phyloP scores from a whole-genome alignment of 1,140 invertebrate genomes.

The Copidosoma floridanum region DNA sequence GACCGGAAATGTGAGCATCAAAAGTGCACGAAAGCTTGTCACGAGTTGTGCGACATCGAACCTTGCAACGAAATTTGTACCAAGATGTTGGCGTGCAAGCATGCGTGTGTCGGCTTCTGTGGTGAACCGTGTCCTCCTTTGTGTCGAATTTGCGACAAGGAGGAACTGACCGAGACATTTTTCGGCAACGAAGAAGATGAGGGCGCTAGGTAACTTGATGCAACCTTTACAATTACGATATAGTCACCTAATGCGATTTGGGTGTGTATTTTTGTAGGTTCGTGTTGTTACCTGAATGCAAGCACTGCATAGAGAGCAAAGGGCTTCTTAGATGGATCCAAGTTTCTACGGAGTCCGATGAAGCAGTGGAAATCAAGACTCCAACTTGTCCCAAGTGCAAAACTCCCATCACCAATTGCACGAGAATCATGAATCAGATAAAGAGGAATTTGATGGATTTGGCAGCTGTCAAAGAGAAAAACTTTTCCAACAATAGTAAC shows the following conservation, averaged over 20 bases:
- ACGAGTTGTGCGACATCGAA: neutral
- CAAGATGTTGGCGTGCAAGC: constrained; percentile 45
- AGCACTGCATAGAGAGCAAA: constrained; percentile 61
- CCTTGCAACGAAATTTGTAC: neutral
- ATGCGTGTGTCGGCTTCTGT: constrained; percentile 50
- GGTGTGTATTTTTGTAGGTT: too few relatives aligned
- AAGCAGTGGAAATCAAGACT: constrained; percentile 56
- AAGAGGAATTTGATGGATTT: constrained; percentile 60
- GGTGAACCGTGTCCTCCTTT: constrained; percentile 42
- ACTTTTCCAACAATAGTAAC: neutral
- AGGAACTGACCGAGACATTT: constrained; percentile 48
- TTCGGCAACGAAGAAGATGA: constrained; percentile 12
- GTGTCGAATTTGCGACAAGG: constrained; percentile 50
- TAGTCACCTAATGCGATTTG: too few relatives aligned
- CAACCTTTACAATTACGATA: too few relatives aligned
- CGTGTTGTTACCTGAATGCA: constrained; percentile 65
- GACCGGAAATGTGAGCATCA: neutral
- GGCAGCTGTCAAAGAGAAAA: constrained; percentile 55
- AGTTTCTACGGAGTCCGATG: neutral
- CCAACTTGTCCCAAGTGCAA: constrained; percentile 70
- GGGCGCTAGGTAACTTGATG: constrained; percentile 2
- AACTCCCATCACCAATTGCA: constrained; percentile 61
- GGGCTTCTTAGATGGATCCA: constrained; percentile 59
- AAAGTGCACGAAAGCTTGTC: neutral
- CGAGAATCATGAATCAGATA: constrained; percentile 62